Conservation (phyloP, 2,888 invertebrate genomes). For the Sisyra terminalis region DNA sequence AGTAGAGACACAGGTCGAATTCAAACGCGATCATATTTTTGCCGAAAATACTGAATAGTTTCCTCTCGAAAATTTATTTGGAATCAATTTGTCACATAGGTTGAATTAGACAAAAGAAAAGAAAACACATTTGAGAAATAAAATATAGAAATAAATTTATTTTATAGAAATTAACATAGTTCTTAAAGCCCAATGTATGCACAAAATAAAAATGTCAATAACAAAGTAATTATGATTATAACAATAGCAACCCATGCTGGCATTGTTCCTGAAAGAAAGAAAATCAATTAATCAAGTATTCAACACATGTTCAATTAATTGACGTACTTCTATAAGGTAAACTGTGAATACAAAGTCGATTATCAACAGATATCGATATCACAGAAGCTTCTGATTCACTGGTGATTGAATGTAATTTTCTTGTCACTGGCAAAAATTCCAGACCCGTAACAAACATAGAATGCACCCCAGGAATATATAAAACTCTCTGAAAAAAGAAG, state of each 20-base stretch:
- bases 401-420: conserved; percentile 54
- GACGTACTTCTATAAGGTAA: conserved; percentile 63
- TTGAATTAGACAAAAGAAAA: too few species aligned
- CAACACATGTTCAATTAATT: conserved; percentile 7
- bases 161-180: conserved; percentile 8
- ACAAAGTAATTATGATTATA: conserved; percentile 56
- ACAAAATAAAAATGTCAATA: conserved; percentile 65
- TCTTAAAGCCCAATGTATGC: conserved; percentile 62
- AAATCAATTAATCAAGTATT: conserved; percentile 6
- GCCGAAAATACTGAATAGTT: too few species aligned
- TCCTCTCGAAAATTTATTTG: too few species aligned
- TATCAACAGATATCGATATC: conserved; percentile 90
- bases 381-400: conserved; percentile 72
- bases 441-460: conserved; percentile 95
- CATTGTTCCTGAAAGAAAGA: conserved; percentile 48
- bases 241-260: conserved; percentile 68
- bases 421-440: conserved; percentile 68
- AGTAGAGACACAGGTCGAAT: too few species aligned
- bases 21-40: too few species aligned
- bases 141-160: background rate
- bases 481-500: conserved; percentile 43
- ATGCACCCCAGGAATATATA: conserved; percentile 74
- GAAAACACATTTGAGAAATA: background rate
- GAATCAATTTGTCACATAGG: background rate
- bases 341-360: conserved; percentile 78